Conservation (phyloP, 2,888 invertebrate genomes). For the Sipha maydis region DNA sequence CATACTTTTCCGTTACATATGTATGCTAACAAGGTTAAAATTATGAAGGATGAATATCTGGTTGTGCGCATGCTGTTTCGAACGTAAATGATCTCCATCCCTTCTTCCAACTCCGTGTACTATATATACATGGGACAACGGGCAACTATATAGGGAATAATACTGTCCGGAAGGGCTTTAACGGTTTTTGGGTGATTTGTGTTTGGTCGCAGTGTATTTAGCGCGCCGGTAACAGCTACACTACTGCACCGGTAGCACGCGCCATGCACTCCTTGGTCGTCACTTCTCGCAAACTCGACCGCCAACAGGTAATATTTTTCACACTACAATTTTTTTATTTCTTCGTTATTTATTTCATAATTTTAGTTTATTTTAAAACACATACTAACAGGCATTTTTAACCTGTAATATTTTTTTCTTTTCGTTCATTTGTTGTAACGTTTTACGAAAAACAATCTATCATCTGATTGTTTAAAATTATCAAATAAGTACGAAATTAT, state of each 20-base stretch:
- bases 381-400: background rate
- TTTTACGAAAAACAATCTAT: background rate
- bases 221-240: constrained; percentile 60
- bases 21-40: background rate
- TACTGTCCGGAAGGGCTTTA: constrained; percentile 49
- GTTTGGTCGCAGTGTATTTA: constrained; percentile 60
- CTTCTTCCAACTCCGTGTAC: background rate
- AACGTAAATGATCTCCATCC: constrained; percentile 26
- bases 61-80: constrained; percentile 48
- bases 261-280: constrained; percentile 58
- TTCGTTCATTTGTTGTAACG: too few species aligned
- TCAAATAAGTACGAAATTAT: too few species aligned
- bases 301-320: constrained; percentile 51
- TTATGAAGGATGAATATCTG: background rate
- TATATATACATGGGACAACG: background rate
- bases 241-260: constrained; percentile 48
- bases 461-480: too few species aligned
- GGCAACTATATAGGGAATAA: background rate
- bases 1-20: background rate
- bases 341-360: background rate
- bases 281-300: constrained; percentile 54
- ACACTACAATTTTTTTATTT: background rate
- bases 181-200: constrained; percentile 56
- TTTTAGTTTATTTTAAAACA: background rate
- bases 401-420: too few species aligned